Conservation (phyloP, 2,888 invertebrate species). For the Rosalia funebris region DNA sequence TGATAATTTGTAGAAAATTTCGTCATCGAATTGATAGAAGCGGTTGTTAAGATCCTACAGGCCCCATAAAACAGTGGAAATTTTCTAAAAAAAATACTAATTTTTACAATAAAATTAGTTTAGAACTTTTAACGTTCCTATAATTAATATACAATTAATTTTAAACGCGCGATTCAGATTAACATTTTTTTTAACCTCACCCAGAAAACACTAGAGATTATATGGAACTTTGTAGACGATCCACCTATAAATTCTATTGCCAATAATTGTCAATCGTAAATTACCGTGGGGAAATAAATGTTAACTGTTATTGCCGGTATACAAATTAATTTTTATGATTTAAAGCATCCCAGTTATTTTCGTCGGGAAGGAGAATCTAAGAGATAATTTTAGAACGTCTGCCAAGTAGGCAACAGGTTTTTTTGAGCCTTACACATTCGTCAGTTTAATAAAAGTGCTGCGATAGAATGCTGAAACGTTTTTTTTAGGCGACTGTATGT, state of each 20-base stretch:
- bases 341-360: background rate
- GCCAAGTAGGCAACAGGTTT: too few relatives aligned
- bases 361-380: too few relatives aligned
- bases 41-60: background rate
- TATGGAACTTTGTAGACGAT: conserved; percentile 2
- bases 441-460: too few relatives aligned
- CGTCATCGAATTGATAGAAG: conserved; percentile 7
- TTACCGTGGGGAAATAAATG: background rate
- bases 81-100: background rate
- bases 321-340: background rate
- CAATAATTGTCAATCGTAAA: conserved; percentile 19
- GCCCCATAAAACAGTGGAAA: conserved; percentile 4
- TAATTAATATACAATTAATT: conserved; percentile 22
- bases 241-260: conserved; percentile 1
- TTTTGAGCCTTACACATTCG: too few relatives aligned
- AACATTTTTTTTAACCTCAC: conserved; percentile 10
- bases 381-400: too few relatives aligned
- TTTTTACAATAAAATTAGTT: conserved; percentile 8
- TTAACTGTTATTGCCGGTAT: conserved; percentile 11
- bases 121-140: conserved; percentile 3
- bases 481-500: too few relatives aligned
- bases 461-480: too few relatives aligned
- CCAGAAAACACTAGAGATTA: conserved; percentile 22
- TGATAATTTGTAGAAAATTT: conserved; percentile 13
- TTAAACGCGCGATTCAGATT: conserved; percentile 1